A percentile compares a stretch with the other conserved stretches of the same genome.
Conservation (phyloP, 2,888 invertebrate genomes). For the Cephus pygmeus region DNA sequence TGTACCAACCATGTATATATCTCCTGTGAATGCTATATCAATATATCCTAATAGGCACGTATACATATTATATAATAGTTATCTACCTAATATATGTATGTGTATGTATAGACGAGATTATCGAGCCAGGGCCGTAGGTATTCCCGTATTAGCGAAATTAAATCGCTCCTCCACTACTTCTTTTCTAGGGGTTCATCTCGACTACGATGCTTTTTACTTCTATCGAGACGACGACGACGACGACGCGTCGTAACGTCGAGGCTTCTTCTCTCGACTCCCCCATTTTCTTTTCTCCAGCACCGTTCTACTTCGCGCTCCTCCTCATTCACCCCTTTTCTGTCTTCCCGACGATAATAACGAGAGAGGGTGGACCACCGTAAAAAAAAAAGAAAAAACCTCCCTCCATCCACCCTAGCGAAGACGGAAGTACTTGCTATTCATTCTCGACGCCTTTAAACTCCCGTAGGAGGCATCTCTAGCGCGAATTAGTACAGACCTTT, state of each 20-base stretch:
- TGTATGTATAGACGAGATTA: neutral
- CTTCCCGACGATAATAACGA: neutral
- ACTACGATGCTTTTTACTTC: neutral
- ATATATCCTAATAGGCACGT: neutral
- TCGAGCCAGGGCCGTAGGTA: neutral
- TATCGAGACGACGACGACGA: neutral
- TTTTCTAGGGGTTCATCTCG: neutral
- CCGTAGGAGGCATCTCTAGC: neutral
- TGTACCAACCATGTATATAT: slow-evolving; percentile 14
- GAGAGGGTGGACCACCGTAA: neutral
- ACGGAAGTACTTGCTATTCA: neutral
- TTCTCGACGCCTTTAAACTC: neutral
- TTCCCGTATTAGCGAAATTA: slow-evolving; percentile 45
- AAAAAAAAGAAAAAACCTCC: neutral
- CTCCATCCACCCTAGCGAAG: neutral
- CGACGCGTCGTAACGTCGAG: neutral
- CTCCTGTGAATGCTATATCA: slow-evolving; percentile 1
- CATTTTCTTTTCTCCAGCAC: neutral
- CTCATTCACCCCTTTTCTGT: neutral
- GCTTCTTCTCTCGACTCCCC: neutral
- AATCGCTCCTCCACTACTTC: slow-evolving; percentile 18
- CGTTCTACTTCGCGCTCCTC: neutral
- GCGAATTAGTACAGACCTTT: neutral
- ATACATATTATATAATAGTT: neutral
- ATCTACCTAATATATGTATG: neutral